Conservation (phyloP, 2,888 invertebrate species). For the Sesia bembeciformis region DNA sequence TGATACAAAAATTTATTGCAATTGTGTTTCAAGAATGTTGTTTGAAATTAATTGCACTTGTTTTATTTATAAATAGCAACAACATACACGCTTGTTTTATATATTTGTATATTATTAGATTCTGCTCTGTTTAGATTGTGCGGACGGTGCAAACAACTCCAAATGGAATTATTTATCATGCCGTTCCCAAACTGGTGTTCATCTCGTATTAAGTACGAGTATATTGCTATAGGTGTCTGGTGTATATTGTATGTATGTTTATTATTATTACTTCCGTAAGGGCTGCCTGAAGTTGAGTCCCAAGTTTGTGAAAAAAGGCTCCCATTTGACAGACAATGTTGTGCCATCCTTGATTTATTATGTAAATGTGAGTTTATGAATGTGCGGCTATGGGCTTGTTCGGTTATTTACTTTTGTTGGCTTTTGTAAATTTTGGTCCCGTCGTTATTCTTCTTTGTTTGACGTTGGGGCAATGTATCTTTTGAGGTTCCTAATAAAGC, state of each 20-base stretch:
- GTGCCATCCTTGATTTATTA: conserved; percentile 17
- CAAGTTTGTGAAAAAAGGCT: conserved; percentile 23
- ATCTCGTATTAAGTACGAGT: conserved; percentile 26
- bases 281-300: conserved; percentile 18
- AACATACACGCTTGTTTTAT: too few species aligned
- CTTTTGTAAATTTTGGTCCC: conserved; percentile 10
- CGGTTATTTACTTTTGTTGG: conserved; percentile 8
- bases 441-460: conserved; percentile 18
- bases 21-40: too few species aligned
- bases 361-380: conserved; percentile 11
- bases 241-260: conserved; percentile 14
- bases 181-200: conserved; percentile 12
- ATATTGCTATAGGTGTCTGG: conserved; percentile 14
- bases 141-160: conserved; percentile 20
- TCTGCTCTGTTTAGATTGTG: too few species aligned
- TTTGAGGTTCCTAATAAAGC: conserved; percentile 1
- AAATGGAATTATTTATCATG: conserved; percentile 34
- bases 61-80: too few species aligned
- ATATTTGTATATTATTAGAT: too few species aligned
- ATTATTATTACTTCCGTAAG: conserved; percentile 18
- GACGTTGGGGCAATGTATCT: conserved; percentile 14
- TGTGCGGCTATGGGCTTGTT: conserved; percentile 1
- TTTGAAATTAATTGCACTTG: too few species aligned
- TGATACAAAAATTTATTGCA: too few species aligned
- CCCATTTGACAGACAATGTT: conserved; percentile 8